These are phyloP conservation scores for Oreochromis aureus DNA, from an alignment of 2,113 vertebrate genomes.

Conservation along the genomic window DNA sequence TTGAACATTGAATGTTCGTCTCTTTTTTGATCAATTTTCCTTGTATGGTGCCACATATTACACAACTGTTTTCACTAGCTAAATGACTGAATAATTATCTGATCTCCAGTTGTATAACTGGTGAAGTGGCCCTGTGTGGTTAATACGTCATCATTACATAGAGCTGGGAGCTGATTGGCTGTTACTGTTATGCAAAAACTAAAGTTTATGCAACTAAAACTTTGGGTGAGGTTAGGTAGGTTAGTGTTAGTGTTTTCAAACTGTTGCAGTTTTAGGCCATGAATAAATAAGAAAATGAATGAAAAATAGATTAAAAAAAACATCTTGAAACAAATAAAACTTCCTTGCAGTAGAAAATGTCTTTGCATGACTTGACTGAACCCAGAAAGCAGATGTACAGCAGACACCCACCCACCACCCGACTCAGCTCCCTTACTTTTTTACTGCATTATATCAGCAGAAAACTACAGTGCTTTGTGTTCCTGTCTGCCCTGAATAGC, in stretches of 20 bases:
- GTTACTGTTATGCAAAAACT: background rate
- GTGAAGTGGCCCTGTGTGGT: background rate
- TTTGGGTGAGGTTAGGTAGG: background rate
- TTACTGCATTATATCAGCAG: background rate
- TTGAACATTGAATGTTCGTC: background rate
- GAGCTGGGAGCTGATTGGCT: background rate
- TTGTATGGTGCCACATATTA: background rate
- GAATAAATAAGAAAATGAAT: background rate
- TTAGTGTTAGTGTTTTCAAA: background rate
- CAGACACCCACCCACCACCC: background rate
- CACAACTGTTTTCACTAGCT: background rate
- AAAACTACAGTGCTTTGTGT: background rate
- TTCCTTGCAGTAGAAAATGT: background rate
- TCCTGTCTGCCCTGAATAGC: background rate
- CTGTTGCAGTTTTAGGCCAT: rapidly evolving
- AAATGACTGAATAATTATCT: rapidly evolving
- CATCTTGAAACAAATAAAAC: background rate
- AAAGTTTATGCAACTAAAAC: background rate
- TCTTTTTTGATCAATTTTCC: background rate
- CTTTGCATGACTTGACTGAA: background rate
- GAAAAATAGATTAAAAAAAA: background rate
- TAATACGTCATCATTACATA: rapidly evolving
- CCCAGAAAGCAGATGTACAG: background rate
- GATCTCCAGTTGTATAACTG: background rate
- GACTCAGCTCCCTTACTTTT: background rate